Evolutionary conservation across 2,888 invertebrate species (phyloP), one percentile per base, ranked within the genome.

Genomic region (Scotopteryx bipunctaria): DNA sequence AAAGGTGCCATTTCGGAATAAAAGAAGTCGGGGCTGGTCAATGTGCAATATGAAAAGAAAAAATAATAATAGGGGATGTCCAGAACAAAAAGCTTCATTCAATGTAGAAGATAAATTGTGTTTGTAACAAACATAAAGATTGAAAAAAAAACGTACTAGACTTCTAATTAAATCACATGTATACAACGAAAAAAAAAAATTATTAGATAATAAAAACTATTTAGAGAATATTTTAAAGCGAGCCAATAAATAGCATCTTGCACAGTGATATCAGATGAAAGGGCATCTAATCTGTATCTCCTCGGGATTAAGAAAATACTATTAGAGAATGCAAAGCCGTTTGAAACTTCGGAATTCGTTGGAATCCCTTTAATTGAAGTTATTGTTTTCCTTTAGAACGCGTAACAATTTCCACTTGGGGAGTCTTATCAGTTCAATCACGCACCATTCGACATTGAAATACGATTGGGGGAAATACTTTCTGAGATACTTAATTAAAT

Each of bases 321-420:
- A 41, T 42, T 41, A 45, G 21, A 41, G 52, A 57, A 51, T 49
- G 59, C 44, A 55, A 57, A 59, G 52, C 50, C 48, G 17, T 50
- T 57, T 8, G 50, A 43, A 59, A 57, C 53, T 64, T 63, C 36
- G 54, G 64, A 64, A 65, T 64, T 69, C 60, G 59, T 63, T 62
- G 46, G 56, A 64, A 61, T 72, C 64, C 66, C 65, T 70, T 73
- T 78, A 77, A 79, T 81, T 80, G 74, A 63, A 72, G 67, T 71
- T 76, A 75, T 77, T 78, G 76, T 77, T 76, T 72, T 74, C 70
- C 68, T 72, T 73, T 66, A 55, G 59, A 67, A 67, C 59, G 61
- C 41, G 53, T 42, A 61, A 61, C 61, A 65, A 59, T 59, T 63
- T 57, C 51, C 52, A 56, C 55, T 55, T 42, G 46, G 49, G 38